Evolutionary conservation across 2,113 vertebrate genomes (phyloP), one percentile per base, ranked within the genome.

Genomic region (Catharus minimus): DNA sequence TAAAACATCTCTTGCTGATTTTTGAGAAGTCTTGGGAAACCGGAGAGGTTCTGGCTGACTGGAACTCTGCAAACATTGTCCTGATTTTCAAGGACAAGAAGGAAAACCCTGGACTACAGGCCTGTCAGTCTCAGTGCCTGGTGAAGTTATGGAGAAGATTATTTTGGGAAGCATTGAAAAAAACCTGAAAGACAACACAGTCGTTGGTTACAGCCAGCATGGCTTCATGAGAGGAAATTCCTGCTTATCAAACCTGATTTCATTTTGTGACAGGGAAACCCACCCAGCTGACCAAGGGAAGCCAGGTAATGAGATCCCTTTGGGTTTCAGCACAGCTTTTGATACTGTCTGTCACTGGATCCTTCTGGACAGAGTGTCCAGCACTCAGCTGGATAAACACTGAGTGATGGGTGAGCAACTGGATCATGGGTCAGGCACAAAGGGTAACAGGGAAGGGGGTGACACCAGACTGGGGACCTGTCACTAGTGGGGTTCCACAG

Each of bases 61-160:
- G 19, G 65, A 69, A 60, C 5, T 13, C 20, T 30, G 55, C 13
- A 33, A 69, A 60, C 16, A 16, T 30, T 33, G 6, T 60, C 36
- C 7, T 0, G 0, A 1, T 60, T 60, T 69, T 24, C 55, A 50
- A 41, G 28, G 18, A 17, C 4, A 49, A 49, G 30, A 67, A 39
- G n/a, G 33, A 49, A 11, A 33, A 19, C 15, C 23, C 43, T 0
- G 0, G 28, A 41, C 15, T 50, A 8, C 15, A 60, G 30, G 36
- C 20, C 36, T 60, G 24, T 19, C 19, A 68, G 19, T 28, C 24
- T 50, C 10, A 41, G 24, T 30, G 24, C 44, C 30, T 28, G 14
- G 36, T 4, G 58, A 18, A 50, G 20, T 33, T 33, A 33, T 33
- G 15, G 36, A 28, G 36, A 41, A 14, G 17, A 10, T 43, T 60